Percentiles rank a stretch among this genome's conserved stretches.
phyloP scores from a whole-genome alignment of 2,888 invertebrate species.

The Sarcophaga carnaria region DNA sequence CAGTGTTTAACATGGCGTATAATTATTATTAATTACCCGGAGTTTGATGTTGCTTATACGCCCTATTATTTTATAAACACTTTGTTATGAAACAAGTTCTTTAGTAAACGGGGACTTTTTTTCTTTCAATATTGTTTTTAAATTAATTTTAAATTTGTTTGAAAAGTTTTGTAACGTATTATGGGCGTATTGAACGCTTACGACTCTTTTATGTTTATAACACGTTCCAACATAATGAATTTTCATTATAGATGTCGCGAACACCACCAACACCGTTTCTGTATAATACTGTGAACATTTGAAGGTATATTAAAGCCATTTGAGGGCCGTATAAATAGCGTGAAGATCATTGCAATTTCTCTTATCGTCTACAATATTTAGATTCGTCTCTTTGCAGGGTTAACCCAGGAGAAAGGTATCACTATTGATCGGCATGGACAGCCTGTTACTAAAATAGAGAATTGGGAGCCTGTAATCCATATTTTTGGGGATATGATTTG shows the following conservation, averaged over 20 bases:
- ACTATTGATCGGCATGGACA: too few relatives aligned
- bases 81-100: neutral
- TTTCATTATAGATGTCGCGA: neutral
- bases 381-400: too few relatives aligned
- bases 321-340: too few relatives aligned
- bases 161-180: neutral
- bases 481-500: too few relatives aligned
- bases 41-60: conserved; percentile 48
- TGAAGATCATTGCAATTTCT: too few relatives aligned
- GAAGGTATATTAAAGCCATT: too few relatives aligned
- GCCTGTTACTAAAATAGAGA: too few relatives aligned
- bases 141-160: neutral
- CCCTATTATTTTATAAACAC: neutral
- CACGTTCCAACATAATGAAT: neutral
- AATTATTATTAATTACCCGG: conserved; percentile 26
- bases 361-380: too few relatives aligned
- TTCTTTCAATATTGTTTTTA: neutral
- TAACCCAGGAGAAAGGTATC: too few relatives aligned
- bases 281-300: too few relatives aligned
- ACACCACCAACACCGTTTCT: too few relatives aligned
- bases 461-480: too few relatives aligned
- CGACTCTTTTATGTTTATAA: neutral
- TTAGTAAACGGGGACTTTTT: conserved; percentile 1
- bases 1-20: conserved; percentile 38
- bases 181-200: neutral